Evolutionary conservation across 2,113 vertebrate species (phyloP), one percentile per base, ranked within the genome.

Genomic region (Scomber colias): DNA sequence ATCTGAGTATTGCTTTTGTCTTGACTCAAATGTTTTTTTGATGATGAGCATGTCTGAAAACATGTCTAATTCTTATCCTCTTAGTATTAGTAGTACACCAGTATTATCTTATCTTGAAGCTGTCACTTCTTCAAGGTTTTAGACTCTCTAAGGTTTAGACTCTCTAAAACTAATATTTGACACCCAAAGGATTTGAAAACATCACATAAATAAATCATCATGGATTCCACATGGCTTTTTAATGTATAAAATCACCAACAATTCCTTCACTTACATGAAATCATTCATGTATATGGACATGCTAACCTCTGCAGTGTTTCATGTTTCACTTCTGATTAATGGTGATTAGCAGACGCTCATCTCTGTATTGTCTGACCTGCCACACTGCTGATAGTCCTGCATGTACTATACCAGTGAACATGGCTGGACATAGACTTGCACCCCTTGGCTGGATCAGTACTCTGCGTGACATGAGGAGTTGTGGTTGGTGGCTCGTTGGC

Each of bases 311-410:
- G 35, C 55, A 27, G 14, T 48, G 15, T 65, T 77, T 80, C 62
- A 57, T 60, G 55, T 73, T 71, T 81, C 19, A 31, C 56, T 56
- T 74, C 8, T 77, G 66, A 72, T 75, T 60, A 56, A 74, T 51
- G 61, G 27, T 51, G 61, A 4, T 60, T 44, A 81, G 60, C 53
- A 57, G 62, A 48, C 59, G 17, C 45, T 69, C 0, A 10, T 68
- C n/a, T 67, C 17, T 40, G 57, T 31, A 24, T 19, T 50, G 45
- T 62, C 59, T 62, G 67, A 49, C 45, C 49, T 12, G 0, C 55
- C 24, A 7, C 51, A 21, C 30, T 14, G 44, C 64, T 71, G 17
- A 27, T 57, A 15, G 44, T 51, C 64, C 8, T 69, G 17, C 14
- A 7, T 40, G 35, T 40, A 40, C 6, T 62, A 13, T 48, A n/a